Percentiles rank a stretch among this genome's conserved stretches.
Conservation (phyloP, 1,140 invertebrate species). For the Holotrichia oblita region DNA sequence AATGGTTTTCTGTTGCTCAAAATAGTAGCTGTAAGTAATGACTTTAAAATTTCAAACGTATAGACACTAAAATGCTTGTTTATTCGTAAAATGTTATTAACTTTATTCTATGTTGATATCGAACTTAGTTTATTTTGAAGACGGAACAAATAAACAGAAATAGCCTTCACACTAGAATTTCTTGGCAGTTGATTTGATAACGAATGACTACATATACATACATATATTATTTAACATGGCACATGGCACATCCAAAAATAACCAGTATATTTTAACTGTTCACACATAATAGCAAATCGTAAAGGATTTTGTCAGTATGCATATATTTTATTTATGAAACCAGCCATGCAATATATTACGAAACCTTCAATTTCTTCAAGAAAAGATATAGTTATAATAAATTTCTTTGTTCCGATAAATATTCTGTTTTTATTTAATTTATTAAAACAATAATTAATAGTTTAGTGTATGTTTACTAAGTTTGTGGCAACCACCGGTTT, state of each 20-base stretch:
- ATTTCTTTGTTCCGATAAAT: too few relatives aligned
- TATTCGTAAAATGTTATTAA: neutral
- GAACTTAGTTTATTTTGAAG: neutral
- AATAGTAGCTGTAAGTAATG: too few relatives aligned
- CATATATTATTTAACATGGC: neutral
- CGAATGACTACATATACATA: neutral
- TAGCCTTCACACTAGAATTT: constrained; percentile 7
- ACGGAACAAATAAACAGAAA: neutral
- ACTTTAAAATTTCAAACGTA: too few relatives aligned
- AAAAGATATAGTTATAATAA: too few relatives aligned
- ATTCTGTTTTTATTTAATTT: too few relatives aligned
- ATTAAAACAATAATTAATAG: too few relatives aligned
- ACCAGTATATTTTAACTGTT: neutral
- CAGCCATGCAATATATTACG: neutral
- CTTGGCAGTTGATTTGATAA: neutral
- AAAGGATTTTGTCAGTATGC: neutral
- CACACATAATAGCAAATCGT: neutral
- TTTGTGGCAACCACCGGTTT: too few relatives aligned
- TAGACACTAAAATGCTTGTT: too few relatives aligned
- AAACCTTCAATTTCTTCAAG: too few relatives aligned
- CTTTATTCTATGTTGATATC: neutral
- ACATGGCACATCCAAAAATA: constrained; percentile 4
- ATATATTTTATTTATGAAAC: neutral
- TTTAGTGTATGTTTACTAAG: too few relatives aligned
- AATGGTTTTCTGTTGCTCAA: too few relatives aligned